phyloP scores from a whole-genome alignment of 2,888 invertebrate genomes.

The Myopa tessellatipennis region DNA sequence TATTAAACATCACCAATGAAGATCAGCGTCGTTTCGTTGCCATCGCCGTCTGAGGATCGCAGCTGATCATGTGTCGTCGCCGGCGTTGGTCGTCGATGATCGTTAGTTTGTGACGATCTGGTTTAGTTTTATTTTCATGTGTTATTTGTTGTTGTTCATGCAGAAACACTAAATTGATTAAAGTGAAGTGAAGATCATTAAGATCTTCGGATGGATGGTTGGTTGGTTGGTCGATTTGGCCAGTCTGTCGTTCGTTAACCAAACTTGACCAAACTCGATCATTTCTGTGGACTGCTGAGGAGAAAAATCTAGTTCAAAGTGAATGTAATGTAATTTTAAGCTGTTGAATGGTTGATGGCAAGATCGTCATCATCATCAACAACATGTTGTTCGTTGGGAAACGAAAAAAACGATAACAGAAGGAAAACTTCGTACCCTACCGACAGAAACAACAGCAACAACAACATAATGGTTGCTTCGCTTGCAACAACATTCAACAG shows the following conservation, averaged over 20 bases:
- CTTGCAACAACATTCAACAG: not conserved
- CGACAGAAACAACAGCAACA: not conserved
- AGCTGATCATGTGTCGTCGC: too few species aligned
- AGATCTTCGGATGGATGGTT: not conserved
- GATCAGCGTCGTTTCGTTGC: too few species aligned
- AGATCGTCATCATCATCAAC: conserved; percentile 13
- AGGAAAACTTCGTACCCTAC: not conserved
- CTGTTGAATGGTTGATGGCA: not conserved
- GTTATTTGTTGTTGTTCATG: too few species aligned
- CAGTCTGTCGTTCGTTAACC: not conserved
- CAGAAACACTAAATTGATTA: too few species aligned
- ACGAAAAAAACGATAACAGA: not conserved
- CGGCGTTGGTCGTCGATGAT: too few species aligned
- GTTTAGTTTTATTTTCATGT: too few species aligned
- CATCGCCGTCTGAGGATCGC: too few species aligned
- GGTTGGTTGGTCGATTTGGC: not conserved
- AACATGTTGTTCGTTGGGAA: not conserved
- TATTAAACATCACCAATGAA: too few species aligned
- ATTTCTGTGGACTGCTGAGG: not conserved
- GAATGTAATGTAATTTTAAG: conserved; percentile 5
- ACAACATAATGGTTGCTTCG: too few species aligned
- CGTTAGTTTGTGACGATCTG: too few species aligned
- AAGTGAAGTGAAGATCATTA: not conserved
- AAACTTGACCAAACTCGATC: conserved; percentile 9
- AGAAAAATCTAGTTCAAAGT: conserved; percentile 27